These are phyloP conservation scores for Branchinecta lindahli DNA, from an alignment of 1,140 invertebrate genomes.

Conservation along the genomic window DNA sequence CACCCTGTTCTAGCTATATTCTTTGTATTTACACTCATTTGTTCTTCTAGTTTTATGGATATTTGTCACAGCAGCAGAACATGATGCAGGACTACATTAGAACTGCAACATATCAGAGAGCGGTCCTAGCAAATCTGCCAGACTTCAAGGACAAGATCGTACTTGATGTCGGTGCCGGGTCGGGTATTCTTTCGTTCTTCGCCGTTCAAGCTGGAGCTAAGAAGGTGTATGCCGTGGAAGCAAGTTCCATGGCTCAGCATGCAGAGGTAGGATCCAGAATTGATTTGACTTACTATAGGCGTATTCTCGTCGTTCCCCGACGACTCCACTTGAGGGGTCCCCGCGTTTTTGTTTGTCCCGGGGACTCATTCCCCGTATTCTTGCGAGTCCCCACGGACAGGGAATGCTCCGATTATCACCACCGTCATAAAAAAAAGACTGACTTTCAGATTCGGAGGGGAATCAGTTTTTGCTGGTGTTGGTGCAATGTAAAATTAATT, in stretches of 20 bases:
- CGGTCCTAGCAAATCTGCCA: constrained; percentile 78
- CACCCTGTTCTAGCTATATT: no score
- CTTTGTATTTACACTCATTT: no score
- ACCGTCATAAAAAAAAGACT: no score
- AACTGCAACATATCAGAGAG: constrained; percentile 94
- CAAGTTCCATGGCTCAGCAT: constrained; percentile 93
- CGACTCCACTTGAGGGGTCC: no score
- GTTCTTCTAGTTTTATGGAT: constrained; percentile 83
- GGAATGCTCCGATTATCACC: no score
- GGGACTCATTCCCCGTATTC: no score
- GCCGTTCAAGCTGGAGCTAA: constrained; percentile 91
- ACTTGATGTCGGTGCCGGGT: constrained; percentile 90
- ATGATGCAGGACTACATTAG: constrained; percentile 99
- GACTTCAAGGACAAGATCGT: constrained; percentile 88
- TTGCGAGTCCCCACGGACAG: no score
- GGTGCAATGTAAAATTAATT: no score
- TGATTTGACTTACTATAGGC: background rate
- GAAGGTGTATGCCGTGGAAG: constrained; percentile 96
- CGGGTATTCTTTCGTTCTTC: constrained; percentile 96
- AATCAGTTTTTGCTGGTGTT: no score
- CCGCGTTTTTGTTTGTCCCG: no score
- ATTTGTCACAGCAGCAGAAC: constrained; percentile 97
- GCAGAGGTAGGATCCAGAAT: constrained; percentile 48
- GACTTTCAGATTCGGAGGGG: no score
- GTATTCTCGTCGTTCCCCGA: no score